phyloP scores from a whole-genome alignment of 2,888 invertebrate species.

The Drosophila anomelani region DNA sequence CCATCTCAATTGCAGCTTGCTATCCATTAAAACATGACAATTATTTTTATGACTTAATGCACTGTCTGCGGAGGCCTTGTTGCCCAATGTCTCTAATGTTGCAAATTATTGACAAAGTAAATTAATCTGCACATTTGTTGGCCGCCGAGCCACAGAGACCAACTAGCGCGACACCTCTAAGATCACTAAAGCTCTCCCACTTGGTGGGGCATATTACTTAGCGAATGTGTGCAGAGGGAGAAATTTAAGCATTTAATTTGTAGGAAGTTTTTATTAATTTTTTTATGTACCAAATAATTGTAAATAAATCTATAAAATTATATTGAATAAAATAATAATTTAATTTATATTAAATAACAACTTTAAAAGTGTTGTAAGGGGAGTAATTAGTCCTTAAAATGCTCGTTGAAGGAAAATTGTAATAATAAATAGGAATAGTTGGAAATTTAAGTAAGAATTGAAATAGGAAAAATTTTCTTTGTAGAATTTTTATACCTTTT shows the following conservation, averaged over 20 bases:
- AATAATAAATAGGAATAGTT: too few relatives aligned
- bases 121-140: constrained; percentile 46
- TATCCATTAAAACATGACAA: constrained; percentile 40
- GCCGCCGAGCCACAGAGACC: constrained; percentile 18
- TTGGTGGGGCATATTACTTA: constrained; percentile 18
- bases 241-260: neutral
- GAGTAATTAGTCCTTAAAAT: too few relatives aligned
- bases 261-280: neutral
- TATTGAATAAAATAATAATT: neutral
- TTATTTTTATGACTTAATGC: constrained; percentile 47
- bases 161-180: constrained; percentile 46
- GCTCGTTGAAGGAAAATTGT: too few relatives aligned
- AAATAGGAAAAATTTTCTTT: neutral
- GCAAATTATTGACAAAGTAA: constrained; percentile 54
- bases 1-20: neutral
- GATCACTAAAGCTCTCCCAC: constrained; percentile 30
- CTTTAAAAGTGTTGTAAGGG: neutral
- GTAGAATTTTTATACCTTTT: too few relatives aligned
- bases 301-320: neutral
- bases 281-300: neutral
- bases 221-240: constrained; percentile 1
- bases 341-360: neutral
- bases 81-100: constrained; percentile 41
- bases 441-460: neutral
- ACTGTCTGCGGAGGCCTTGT: constrained; percentile 32